Conservation (phyloP, 2,888 invertebrate genomes). For the Latrodectus elegans region DNA sequence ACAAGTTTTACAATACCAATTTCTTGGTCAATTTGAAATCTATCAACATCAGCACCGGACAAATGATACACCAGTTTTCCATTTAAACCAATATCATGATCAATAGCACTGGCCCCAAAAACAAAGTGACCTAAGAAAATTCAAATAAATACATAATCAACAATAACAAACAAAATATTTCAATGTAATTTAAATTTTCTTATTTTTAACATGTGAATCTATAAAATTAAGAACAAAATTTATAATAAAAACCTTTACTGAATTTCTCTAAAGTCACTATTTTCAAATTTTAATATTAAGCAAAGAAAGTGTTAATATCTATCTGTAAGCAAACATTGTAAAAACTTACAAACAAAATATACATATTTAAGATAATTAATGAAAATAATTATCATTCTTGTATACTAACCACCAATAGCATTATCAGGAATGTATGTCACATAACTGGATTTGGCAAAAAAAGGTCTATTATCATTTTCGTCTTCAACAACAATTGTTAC, state of each 20-base stretch:
- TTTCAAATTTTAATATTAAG: too few species aligned
- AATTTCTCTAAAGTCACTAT: too few species aligned
- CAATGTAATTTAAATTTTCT: too few species aligned
- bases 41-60: slow-evolving; percentile 84
- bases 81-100: slow-evolving; percentile 87
- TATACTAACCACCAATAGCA: slow-evolving; percentile 81
- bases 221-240: too few species aligned
- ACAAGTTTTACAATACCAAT: slow-evolving; percentile 91
- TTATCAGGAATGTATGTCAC: slow-evolving; percentile 88
- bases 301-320: neutral
- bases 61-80: slow-evolving; percentile 87
- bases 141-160: slow-evolving; percentile 8
- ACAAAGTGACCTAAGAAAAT: slow-evolving; percentile 83
- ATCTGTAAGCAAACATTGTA: neutral
- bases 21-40: slow-evolving; percentile 85
- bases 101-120: slow-evolving; percentile 90
- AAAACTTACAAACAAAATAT: neutral
- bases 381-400: neutral
- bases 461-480: slow-evolving; percentile 76
- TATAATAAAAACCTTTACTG: too few species aligned
- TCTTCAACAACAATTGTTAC: slow-evolving; percentile 79
- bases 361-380: neutral
- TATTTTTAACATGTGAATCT: too few species aligned
- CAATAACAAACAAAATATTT: neutral
- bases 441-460: slow-evolving; percentile 81